Evolutionary conservation across 1,140 invertebrate species (phyloP).

Genomic region (Leptonema lineaticorne): DNA sequence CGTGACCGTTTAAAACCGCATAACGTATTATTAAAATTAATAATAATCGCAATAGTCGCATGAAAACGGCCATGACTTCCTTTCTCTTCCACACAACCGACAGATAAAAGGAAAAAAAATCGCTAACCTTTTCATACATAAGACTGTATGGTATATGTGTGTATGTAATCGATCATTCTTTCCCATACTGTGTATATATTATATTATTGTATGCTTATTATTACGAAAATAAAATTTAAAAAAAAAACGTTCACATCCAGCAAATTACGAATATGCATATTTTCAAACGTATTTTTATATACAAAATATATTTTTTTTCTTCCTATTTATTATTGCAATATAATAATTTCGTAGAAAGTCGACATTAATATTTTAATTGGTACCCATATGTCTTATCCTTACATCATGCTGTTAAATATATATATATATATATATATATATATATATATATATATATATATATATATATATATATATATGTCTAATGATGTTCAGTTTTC

Average conservation of each 20-base stretch:
- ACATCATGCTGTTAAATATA: too few species aligned
- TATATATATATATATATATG: too few species aligned
- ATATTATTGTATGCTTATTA: neutral
- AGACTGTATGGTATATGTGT: neutral
- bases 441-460: too few species aligned
- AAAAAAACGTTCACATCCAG: too few species aligned
- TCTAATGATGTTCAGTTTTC: too few species aligned
- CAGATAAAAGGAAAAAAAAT: constrained; percentile 16
- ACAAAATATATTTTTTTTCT: too few species aligned
- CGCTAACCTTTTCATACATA: constrained; percentile 20
- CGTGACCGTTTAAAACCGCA: constrained; percentile 2
- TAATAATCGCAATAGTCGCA: constrained; percentile 18
- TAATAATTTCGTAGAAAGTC: too few species aligned
- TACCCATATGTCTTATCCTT: too few species aligned
- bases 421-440: too few species aligned
- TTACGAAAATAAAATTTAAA: neutral
- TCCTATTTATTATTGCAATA: too few species aligned
- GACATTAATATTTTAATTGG: too few species aligned
- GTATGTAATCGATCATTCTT: constrained; percentile 2
- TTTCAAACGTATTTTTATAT: too few species aligned
- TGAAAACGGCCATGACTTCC: constrained; percentile 29
- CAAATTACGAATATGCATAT: neutral
- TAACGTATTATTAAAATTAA: constrained; percentile 25
- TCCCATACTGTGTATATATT: neutral
- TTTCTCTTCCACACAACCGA: constrained; percentile 22